A percentile compares a stretch with the other conserved stretches of the same genome.
Conservation (phyloP, 2,797 vertebrate species). For the Spinibarbus caldwelli region DNA sequence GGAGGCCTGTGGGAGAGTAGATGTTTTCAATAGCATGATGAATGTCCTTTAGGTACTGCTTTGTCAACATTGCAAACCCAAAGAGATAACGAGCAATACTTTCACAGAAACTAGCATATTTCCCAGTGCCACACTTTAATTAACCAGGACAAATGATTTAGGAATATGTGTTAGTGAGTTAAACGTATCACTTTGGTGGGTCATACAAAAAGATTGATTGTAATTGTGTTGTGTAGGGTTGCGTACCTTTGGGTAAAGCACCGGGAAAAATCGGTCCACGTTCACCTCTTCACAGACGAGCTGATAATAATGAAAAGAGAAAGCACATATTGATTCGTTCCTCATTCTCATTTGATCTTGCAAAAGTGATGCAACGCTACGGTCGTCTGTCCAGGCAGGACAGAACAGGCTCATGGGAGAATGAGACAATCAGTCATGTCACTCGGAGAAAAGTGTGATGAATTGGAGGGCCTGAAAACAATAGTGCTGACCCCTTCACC, state of each 20-base stretch:
- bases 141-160: slow-evolving; percentile 24
- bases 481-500: slow-evolving; percentile 40
- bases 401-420: slow-evolving; percentile 31
- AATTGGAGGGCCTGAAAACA: slow-evolving; percentile 46
- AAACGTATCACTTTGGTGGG: slow-evolving; percentile 14
- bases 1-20: slow-evolving; percentile 80
- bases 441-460: slow-evolving; percentile 46
- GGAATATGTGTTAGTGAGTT: slow-evolving; percentile 3
- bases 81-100: not conserved
- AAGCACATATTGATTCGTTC: slow-evolving; percentile 39
- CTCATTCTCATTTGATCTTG: slow-evolving; percentile 42
- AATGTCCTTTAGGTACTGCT: slow-evolving; percentile 21
- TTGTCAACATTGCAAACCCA: slow-evolving; percentile 20
- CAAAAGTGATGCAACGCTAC: slow-evolving; percentile 28
- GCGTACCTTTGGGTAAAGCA: slow-evolving; percentile 95
- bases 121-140: slow-evolving; percentile 36
- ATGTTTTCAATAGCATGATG: slow-evolving; percentile 14
- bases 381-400: slow-evolving; percentile 37
- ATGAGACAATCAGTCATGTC: slow-evolving; percentile 49
- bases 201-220: slow-evolving; percentile 14
- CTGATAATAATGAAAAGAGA: slow-evolving; percentile 69
- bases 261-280: slow-evolving; percentile 93
- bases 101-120: not conserved
- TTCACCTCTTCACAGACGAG: slow-evolving; percentile 95
- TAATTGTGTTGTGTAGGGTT: too few relatives aligned